Percentiles rank a stretch among this genome's conserved stretches.
phyloP scores from a whole-genome alignment of 2,797 vertebrate species.

The Argya squamiceps region DNA sequence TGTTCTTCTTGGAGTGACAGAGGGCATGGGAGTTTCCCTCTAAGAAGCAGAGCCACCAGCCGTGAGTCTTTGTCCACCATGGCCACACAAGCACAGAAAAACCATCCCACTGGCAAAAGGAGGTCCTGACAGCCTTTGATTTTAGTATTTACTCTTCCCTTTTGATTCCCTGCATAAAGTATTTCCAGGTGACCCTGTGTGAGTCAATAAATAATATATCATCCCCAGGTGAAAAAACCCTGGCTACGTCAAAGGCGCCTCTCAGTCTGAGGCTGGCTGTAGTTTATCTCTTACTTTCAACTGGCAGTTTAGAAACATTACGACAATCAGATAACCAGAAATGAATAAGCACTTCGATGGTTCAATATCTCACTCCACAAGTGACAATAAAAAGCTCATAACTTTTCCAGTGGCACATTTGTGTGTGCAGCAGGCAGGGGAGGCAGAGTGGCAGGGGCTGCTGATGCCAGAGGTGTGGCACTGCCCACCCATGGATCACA shows the following conservation, averaged over 20 bases:
- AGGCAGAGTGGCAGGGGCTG: background rate
- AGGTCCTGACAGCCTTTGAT: background rate
- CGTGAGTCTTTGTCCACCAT: fast-evolving
- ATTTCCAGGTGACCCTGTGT: conserved; percentile 52
- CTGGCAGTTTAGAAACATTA: conserved; percentile 75
- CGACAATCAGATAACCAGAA: conserved; percentile 75
- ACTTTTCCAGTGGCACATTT: conserved; percentile 60
- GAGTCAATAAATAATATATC: conserved; percentile 68
- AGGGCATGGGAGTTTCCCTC: background rate
- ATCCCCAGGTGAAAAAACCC: conserved; percentile 27
- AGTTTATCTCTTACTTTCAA: conserved; percentile 75
- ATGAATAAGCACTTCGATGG: conserved; percentile 66
- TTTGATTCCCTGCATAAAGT: background rate
- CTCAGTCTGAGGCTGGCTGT: conserved; percentile 73
- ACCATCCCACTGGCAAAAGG: fast-evolving
- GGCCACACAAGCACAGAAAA: background rate
- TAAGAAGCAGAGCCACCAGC: background rate
- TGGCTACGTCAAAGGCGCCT: conserved; percentile 71
- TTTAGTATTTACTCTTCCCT: conserved; percentile 40
- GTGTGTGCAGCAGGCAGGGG: background rate
- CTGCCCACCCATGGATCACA: background rate
- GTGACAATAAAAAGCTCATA: conserved; percentile 78
- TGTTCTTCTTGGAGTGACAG: background rate
- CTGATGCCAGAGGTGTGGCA: background rate
- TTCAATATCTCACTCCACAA: conserved; percentile 62